Conservation (phyloP, 2,113 vertebrate species). For the Etia nguti region DNA sequence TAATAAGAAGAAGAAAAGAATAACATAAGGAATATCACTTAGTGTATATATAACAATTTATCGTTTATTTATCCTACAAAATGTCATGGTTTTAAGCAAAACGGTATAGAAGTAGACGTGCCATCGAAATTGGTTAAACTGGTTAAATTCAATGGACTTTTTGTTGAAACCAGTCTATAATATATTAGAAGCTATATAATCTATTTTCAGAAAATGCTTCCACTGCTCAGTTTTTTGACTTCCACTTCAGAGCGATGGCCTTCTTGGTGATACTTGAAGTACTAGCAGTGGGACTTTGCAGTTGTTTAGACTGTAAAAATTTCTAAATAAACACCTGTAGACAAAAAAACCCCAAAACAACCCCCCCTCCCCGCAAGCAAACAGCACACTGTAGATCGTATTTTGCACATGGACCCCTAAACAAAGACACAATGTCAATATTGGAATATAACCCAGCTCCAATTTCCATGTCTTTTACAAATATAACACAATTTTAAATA, state of each 20-base stretch:
- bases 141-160: no score
- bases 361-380: background rate
- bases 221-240: no score
- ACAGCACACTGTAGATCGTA: background rate
- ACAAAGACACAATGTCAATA: background rate
- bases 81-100: background rate
- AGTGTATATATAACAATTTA: background rate
- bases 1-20: background rate
- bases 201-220: no score
- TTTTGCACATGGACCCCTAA: background rate
- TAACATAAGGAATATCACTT: background rate
- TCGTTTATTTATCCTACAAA: background rate
- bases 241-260: no score
- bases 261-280: background rate
- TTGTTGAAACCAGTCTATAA: no score
- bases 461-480: background rate
- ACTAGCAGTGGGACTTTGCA: background rate
- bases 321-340: background rate
- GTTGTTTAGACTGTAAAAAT: background rate
- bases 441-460: background rate
- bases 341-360: background rate
- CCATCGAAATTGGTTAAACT: no score
- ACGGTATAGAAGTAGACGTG: background rate
- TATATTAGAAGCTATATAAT: no score
- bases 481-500: background rate